Evolutionary conservation across 2,888 invertebrate species (phyloP), one percentile per base, ranked within the genome.

Genomic region (Ypsolopha sequella): DNA sequence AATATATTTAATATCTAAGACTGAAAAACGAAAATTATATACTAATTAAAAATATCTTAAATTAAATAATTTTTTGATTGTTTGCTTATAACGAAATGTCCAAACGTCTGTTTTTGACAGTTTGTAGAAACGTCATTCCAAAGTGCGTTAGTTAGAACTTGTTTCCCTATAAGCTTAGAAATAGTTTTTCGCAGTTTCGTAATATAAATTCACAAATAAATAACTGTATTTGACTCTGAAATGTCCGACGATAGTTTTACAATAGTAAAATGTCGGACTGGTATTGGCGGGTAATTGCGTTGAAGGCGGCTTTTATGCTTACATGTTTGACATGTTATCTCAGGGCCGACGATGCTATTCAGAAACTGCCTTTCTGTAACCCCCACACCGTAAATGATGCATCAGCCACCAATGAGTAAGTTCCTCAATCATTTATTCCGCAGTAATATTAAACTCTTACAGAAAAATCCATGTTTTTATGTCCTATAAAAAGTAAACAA

Each of bases 321-420:
- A 71, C 73, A 59, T 77, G 72, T 69, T 65, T 79, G 55, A 69
- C 73, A 62, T 73, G 73, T 63, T 75, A 71, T 68, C 62, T 80
- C 56, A 66, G 69, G 54, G 72, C 82, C 51, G 80, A 84, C 60
- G 82, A 82, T 68, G 71, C 68, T 53, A 65, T 86, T 53, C 76
- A 76, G 62, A 73, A 81, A 64, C 68, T 86, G 59, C 85, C 86
- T 54, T 86, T 80, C 63, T 86, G 85, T 62, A 82, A 86, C 69
- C 86, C 85, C 35, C 71, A 71, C 52, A 69, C 65, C 54, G 62
- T 65, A 50, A 73, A 72, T 54, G 74, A 76, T 57, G 65, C 64
- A 51, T 62, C 73, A 52, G 66, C 58, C 43, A 64, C 62, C 48
- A 72, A 76, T 53, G 86, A 86, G 85, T 86, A 62, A 79, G 86